Evolutionary conservation across 2,113 vertebrate species (phyloP).

Genomic region (Craseonycteris thonglongyai): DNA sequence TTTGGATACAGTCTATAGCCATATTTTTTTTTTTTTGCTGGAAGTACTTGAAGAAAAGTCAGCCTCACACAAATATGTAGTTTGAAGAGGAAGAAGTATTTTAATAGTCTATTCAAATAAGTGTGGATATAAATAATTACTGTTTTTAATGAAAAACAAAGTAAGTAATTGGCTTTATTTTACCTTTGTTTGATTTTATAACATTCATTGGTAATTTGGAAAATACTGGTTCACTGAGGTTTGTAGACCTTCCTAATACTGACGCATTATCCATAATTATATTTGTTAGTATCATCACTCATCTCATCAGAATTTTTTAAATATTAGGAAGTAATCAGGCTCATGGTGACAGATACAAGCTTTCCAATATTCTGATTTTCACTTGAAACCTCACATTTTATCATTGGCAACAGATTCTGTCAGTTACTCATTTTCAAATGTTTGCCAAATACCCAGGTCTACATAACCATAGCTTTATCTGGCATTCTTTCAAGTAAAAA

Average conservation of each 20-base stretch:
- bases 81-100: neutral
- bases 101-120: neutral
- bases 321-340: neutral
- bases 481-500: neutral
- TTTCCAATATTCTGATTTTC: neutral
- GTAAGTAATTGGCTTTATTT: too few species aligned
- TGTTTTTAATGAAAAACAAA: too few species aligned
- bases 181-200: constrained; percentile 8
- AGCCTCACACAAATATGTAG: neutral
- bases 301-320: constrained; percentile 21
- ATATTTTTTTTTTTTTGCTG: neutral
- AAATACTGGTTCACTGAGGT: neutral
- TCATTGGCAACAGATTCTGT: neutral
- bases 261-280: neutral
- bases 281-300: neutral
- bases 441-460: neutral
- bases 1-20: neutral
- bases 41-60: neutral
- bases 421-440: neutral
- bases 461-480: neutral
- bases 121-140: too few species aligned
- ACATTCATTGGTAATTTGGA: neutral
- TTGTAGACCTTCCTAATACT: neutral
- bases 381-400: neutral
- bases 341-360: neutral